Percentiles rank a stretch among this genome's conserved stretches.
Evolutionary conservation across 2,113 vertebrate genomes (phyloP).

Genomic region (Phylloscopus trochilus): DNA sequence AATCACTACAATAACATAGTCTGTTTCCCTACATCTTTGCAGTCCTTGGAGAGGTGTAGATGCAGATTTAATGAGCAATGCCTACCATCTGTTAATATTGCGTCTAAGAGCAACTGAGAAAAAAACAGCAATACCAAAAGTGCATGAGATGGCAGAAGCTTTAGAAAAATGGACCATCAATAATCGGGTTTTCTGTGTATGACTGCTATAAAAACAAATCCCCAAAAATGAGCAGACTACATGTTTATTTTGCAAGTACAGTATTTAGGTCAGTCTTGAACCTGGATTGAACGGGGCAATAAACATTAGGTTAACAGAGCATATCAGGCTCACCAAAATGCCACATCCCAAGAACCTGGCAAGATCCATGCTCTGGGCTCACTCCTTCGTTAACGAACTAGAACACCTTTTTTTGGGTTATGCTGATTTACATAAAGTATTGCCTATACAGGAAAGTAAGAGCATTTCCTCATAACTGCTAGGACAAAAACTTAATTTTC

Average conservation of each 20-base stretch:
- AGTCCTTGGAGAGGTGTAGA: constrained; percentile 54
- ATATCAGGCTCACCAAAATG: not conserved
- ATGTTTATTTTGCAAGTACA: not conserved
- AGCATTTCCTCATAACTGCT: not conserved
- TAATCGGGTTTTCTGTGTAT: not conserved
- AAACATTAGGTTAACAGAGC: not conserved
- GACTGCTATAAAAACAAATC: not conserved
- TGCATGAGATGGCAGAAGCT: constrained; percentile 21
- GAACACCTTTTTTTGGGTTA: not conserved
- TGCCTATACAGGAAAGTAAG: not conserved
- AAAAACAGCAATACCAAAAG: constrained; percentile 23
- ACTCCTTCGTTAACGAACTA: not conserved
- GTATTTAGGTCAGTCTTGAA: not conserved
- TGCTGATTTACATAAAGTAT: not conserved
- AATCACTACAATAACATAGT: constrained; percentile 33
- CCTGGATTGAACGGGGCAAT: not conserved
- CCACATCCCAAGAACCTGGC: not conserved
- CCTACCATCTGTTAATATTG: constrained; percentile 68
- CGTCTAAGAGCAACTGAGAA: constrained; percentile 52
- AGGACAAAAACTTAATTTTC: not conserved
- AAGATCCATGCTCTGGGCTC: not conserved
- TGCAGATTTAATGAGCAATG: constrained; percentile 69
- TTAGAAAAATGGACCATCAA: not conserved
- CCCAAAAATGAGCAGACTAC: not conserved
- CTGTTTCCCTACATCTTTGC: constrained; percentile 58